Evolutionary conservation across 2,888 invertebrate genomes (phyloP), one percentile per base, ranked within the genome.

Genomic region (Anagyrus pseudococci): DNA sequence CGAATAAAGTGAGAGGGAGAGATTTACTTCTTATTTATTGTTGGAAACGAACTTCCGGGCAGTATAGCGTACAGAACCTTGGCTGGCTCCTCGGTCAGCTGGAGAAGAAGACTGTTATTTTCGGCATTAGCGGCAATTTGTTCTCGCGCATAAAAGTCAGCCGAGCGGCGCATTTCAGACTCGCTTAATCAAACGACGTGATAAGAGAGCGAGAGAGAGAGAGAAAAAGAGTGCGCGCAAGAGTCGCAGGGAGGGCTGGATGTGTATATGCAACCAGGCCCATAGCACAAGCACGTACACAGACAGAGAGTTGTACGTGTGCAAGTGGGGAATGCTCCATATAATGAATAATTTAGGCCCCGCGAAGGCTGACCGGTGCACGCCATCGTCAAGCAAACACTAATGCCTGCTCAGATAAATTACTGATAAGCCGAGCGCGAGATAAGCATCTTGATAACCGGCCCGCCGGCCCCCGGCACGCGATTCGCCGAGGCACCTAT

Each of bases 341-440:
- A 73, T 75, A 75, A 76, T 78, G 78, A 79, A 79, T 79, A 79
- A 79, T 77, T 79, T 77, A 77, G 77, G 72, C 66, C 66, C 66
- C 67, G 73, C 70, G 71, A 75, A 73, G 73, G 71, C 72, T 73
- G 74, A 68, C 67, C 71, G 72, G 71, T 74, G 77, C 79, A 78
- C 79, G 79, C 78, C 75, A 79, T 73, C 76, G 75, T 72, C 75
- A 73, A 73, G 77, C 77, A 78, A 79, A 80, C 79, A 79, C 78
- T 78, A 80, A 80, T 80, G 80, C 79, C 77, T 75, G 79, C 76
- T 72, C 79, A 79, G 80, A 80, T 80, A 80, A 79, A 79, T 80
- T 77, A 78, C 77, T 77, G 80, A 80, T 80, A 80, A 79, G 79
- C 74, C 74, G 68, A 7, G 2, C 48, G 59, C 67, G 62, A 72